Evolutionary conservation across 2,113 vertebrate genomes (phyloP).

Genomic region (Gila orcuttii): DNA sequence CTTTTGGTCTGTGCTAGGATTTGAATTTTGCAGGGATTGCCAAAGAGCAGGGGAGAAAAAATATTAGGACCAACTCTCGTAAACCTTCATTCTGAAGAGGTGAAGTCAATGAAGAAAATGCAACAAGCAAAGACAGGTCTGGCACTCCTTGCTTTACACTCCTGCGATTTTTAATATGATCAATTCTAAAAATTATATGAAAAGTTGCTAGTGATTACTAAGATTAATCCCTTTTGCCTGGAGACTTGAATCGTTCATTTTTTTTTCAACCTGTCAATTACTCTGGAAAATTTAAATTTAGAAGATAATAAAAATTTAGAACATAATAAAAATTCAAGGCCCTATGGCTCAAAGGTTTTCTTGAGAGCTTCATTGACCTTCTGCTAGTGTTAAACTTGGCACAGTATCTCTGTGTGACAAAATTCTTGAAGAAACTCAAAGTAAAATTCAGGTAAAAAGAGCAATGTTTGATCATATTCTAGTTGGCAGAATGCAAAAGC

Average conservation of each 20-base stretch:
- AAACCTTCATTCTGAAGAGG: constrained; percentile 3
- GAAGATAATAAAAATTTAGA: neutral
- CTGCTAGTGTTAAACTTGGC: neutral
- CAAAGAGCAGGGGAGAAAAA: neutral
- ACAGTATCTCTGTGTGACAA: neutral
- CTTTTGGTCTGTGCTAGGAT: neutral
- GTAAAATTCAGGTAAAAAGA: neutral
- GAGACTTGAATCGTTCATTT: neutral
- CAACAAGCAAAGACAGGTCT: neutral
- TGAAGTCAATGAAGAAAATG: neutral
- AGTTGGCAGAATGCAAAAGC: neutral
- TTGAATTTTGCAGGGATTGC: neutral
- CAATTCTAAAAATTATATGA: neutral
- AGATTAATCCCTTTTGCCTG: neutral
- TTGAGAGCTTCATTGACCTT: neutral
- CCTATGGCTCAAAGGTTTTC: neutral
- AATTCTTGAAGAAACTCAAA: neutral
- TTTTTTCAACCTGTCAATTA: neutral
- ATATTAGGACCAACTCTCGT: constrained; percentile 8
- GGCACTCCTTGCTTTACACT: neutral
- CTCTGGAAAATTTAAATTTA: neutral
- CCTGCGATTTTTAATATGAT: neutral
- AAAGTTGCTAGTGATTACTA: neutral
- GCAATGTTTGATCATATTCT: neutral
- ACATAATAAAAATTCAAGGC: neutral